A percentile compares a stretch with the other conserved stretches of the same genome.
These are phyloP conservation scores for Rhinogobio ventralis DNA, from an alignment of 2,797 vertebrate genomes.

Conservation along the genomic window DNA sequence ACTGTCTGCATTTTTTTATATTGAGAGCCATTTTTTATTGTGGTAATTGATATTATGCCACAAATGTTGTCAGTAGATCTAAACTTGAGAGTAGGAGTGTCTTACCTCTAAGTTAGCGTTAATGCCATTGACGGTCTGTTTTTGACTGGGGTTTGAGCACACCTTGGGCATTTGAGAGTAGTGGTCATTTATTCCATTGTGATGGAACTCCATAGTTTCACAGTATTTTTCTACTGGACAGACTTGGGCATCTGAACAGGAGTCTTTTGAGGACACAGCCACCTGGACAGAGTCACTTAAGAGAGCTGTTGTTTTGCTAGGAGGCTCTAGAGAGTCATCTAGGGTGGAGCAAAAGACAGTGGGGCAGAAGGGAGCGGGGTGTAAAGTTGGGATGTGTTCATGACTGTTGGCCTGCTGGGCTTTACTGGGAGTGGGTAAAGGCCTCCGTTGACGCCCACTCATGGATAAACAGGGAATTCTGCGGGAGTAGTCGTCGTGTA, in stretches of 20 bases:
- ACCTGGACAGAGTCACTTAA: constrained; percentile 1
- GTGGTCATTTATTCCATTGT: constrained; percentile 26
- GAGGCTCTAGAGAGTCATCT: constrained; percentile 51
- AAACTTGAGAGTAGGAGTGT: background rate
- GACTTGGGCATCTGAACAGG: background rate
- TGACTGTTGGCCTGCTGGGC: constrained; percentile 46
- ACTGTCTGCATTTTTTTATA: background rate
- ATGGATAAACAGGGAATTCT: constrained; percentile 81
- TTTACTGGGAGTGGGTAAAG: constrained; percentile 64
- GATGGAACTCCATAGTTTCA: constrained; percentile 47
- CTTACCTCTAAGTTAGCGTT: constrained; percentile 49
- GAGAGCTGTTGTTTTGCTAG: constrained; percentile 51
- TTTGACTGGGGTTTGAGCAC: constrained; percentile 50
- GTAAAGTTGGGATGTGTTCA: constrained; percentile 36
- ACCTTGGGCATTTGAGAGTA: constrained; percentile 38
- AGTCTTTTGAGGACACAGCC: constrained; percentile 6
- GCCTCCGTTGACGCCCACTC: constrained; percentile 77
- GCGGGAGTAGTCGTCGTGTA: constrained; percentile 95
- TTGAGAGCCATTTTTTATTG: background rate
- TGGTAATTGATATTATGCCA: background rate
- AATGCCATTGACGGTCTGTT: constrained; percentile 54
- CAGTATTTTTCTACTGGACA: constrained; percentile 21
- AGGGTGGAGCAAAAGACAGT: constrained; percentile 42
- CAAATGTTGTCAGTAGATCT: background rate
- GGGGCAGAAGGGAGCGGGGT: constrained; percentile 44